Evolutionary conservation across 2,888 invertebrate genomes (phyloP), one percentile per base, ranked within the genome.

Genomic region (Melinaea menophilus): DNA sequence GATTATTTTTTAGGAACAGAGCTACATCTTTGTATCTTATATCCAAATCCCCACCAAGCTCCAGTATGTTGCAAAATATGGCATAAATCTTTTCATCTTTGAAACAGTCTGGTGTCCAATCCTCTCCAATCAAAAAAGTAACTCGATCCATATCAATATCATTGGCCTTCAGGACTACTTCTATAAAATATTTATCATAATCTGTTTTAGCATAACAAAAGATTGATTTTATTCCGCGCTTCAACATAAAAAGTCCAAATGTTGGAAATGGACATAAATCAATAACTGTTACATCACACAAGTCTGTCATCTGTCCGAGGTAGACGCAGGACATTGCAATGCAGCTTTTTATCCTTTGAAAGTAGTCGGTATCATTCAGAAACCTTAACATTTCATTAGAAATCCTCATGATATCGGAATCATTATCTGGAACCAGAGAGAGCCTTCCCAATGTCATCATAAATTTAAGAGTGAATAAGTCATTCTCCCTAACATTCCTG

Each of bases 221-320:
- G n/a, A 93, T 74, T 55, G 82, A 82, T 62, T 85, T 77, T 13
- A 82, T 80, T 54, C 92, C 91, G 60, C 88, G 84, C 73, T 91
- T 91, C 31, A 93, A 80, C 77, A 94, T 80, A 61, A 90, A 79
- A 54, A 94, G 76, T 0, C 94, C 94, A 74, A 93, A 91, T 54
- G 94, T 71, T 1, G 95, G 94, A 76, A 94, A 93, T 5, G 92
- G 92, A 70, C 91, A 91, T 37, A 92, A 81, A 78, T 95, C 95
- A 56, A 93, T 80, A 66, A 94, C 80, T 68, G 72, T 74, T 31
- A 82, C 73, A 57, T 84, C 72, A 64, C 80, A 75, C 68, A 84
- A 80, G 31, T 85, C 80, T 37, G 77, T 73, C 57, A 87, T 80
- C 69, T 88, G 85, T 9, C 84, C 80, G n/a, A 89, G 74, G 72